Evolutionary conservation across 2,888 invertebrate species (phyloP), one percentile per base, ranked within the genome.

Genomic region (Copidosoma aretas): DNA sequence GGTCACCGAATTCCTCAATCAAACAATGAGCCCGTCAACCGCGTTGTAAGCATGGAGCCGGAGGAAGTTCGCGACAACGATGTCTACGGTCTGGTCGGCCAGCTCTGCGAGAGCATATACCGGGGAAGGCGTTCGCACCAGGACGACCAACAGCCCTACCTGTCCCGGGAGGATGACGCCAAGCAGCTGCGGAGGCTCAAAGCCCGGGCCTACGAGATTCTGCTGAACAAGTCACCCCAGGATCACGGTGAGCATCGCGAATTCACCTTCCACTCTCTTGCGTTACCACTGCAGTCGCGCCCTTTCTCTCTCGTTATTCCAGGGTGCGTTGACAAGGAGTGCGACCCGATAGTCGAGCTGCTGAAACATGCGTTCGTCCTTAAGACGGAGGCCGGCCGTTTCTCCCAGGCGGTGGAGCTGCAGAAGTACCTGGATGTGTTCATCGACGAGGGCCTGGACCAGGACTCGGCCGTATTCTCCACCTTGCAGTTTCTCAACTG

Each of bases 331-430:
- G 51, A 60, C 1, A 58, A 68, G 19, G 58, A 67, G 14, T 64
- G 74, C 0, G 82, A 83, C 75, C 81, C 83, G 1, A 63, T 82
- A 17, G 64, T 77, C 12, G 81, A 82, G 59, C 71, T 83, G 64
- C 64, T 82, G n/a, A 84, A 84, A 67, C 71, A 80, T 67, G 68
- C 75, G 0, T 83, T 79, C 69, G 74, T 77, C 1, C 68, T 83
- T 19, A 79, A 76, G 73, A 64, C 77, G 10, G 75, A 73, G 8
- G 62, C 71, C n/a, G 75, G 74, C 21, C 75, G 71, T 58, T 22
- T 71, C 1, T 73, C 77, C 0, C 73, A 77, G 63, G 81, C 81
- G 22, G 32, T 52, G n/a, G 73, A 77, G 12, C 71, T 84, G 3
- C 80, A 82, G 65, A 67, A 54, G 39, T 74, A 77, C 5, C 43